A percentile compares a stretch with the other conserved stretches of the same genome.
phyloP scores from a whole-genome alignment of 2,797 vertebrate species.

The Bovichtus variegatus region DNA sequence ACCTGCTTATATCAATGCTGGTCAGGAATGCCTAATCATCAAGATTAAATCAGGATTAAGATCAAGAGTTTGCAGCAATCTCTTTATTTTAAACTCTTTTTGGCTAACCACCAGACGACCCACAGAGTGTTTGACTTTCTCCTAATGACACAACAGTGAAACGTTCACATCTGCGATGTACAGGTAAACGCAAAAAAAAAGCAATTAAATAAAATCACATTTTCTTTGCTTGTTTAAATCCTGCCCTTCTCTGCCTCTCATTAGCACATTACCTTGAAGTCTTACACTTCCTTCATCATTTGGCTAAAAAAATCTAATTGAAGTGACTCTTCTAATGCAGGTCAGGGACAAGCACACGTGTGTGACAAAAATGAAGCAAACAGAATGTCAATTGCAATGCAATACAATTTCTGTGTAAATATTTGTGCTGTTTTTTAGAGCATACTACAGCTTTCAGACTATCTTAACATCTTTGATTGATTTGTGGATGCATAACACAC shows the following conservation, averaged over 20 bases:
- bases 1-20: background rate
- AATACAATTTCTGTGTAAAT: no score
- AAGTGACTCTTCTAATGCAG: conserved; percentile 20
- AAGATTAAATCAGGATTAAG: conserved; percentile 1
- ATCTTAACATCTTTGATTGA: conserved; percentile 49
- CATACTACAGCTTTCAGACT: conserved; percentile 27
- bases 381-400: conserved; percentile 21
- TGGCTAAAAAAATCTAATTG: conserved; percentile 26
- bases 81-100: background rate
- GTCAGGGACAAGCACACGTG: background rate
- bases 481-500: conserved; percentile 35
- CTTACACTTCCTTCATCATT: background rate
- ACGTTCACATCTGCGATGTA: background rate
- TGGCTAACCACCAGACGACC: conserved; percentile 3
- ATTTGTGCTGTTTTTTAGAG: no score
- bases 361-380: conserved; percentile 38
- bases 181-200: no score
- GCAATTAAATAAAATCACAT: background rate
- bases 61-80: background rate
- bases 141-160: conserved; percentile 5
- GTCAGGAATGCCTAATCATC: background rate
- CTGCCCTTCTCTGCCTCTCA: conserved; percentile 11
- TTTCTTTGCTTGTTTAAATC: conserved; percentile 21
- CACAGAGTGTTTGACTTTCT: background rate
- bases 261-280: conserved; percentile 29